Evolutionary conservation across 1,140 invertebrate species (phyloP).

Genomic region (Dendrolimus kikuchii): DNA sequence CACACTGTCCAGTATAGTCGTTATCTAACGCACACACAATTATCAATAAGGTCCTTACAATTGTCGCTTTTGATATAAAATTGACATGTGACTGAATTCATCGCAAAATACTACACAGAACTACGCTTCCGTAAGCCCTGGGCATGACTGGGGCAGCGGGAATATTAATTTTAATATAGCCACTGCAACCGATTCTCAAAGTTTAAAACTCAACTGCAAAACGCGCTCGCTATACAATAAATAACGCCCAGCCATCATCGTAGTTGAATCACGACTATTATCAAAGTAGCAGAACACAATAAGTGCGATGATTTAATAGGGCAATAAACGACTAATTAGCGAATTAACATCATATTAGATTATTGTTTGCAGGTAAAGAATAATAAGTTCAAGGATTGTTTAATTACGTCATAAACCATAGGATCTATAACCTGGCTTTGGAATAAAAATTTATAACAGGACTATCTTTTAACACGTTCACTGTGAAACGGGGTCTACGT

Average conservation of each 20-base stretch:
- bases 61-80: slow-evolving; percentile 41
- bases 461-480: too few relatives aligned
- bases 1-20: slow-evolving; percentile 19
- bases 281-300: slow-evolving; percentile 11
- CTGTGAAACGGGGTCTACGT: too few relatives aligned
- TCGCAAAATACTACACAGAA: slow-evolving; percentile 39
- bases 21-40: slow-evolving; percentile 64
- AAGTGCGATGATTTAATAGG: slow-evolving; percentile 12
- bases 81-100: slow-evolving; percentile 44
- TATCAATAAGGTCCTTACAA: slow-evolving; percentile 45
- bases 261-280: slow-evolving; percentile 14
- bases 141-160: slow-evolving; percentile 59
- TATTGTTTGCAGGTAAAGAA: too few relatives aligned
- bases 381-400: slow-evolving; percentile 9
- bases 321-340: slow-evolving; percentile 19
- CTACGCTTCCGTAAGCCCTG: slow-evolving; percentile 49
- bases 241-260: too few relatives aligned
- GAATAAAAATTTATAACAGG: too few relatives aligned
- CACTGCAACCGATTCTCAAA: slow-evolving; percentile 51
- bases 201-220: slow-evolving; percentile 11
- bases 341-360: neutral
- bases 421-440: too few relatives aligned
- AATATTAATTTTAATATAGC: slow-evolving; percentile 69
- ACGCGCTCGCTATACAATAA: too few relatives aligned
- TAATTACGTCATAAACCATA: too few relatives aligned